Evolutionary conservation across 2,113 vertebrate genomes (phyloP), one percentile per base, ranked within the genome.

Genomic region (Prunella fulvescens): DNA sequence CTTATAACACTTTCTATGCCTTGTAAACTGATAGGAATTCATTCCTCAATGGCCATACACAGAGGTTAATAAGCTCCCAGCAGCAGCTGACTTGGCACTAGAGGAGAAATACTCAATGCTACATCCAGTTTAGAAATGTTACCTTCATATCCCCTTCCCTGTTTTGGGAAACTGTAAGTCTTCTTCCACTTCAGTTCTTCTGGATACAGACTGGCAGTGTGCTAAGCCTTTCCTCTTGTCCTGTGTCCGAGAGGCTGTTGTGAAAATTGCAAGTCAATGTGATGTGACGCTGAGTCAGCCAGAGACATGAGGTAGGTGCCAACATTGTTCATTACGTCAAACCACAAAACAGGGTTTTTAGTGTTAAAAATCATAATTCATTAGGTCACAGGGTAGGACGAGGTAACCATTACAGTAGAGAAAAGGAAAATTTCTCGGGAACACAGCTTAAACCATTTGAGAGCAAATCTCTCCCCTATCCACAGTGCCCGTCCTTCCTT

Each of bases 51-150:
- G 88, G 91, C 89, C 72, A 77, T 74, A 91, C 71, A 70, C 86
- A 90, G 91, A 94, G 95, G 92, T 95, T 93, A 96, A 95, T 92
- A 94, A 95, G 80, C 80, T 97, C 64, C 64, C 51, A 90, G 82
- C 80, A 94, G 80, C 82, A 94, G 94, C 95, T 96, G 96, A 97
- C 88, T 93, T 95, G 56, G 86, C 94, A 95, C 33, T 58, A 66
- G 76, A 54, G 51, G 65, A 96, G 72, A 95, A 97, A 94, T 92
- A 88, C 56, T 94, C 64, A 66, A 25, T 1, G 10, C 50, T 81
- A 54, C 39, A 62, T 28, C 72, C 80, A 78, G 26, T 67, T 94
- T 56, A 78, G 83, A 94, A 90, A 62, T 47, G 80, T 88, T 95
- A 94, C 92, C 94, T 95, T 95, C 88, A 93, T n/a, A 88, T 88